Conservation (phyloP, 2,888 invertebrate species). For the Archaeoteleia sp. region DNA sequence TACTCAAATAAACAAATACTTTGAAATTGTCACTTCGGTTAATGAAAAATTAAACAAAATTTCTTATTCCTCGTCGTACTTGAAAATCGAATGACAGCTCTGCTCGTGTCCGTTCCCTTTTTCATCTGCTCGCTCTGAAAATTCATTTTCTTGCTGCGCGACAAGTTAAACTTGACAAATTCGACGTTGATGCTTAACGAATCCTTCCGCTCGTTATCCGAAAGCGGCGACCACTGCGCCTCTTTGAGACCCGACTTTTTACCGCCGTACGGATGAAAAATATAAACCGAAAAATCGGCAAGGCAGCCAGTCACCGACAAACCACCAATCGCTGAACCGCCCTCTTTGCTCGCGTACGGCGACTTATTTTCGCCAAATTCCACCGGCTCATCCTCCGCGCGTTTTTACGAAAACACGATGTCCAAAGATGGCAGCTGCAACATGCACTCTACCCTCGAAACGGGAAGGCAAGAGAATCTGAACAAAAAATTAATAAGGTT, state of each 20-base stretch:
- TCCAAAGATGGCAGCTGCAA: slow-evolving; percentile 96
- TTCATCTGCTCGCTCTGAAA: slow-evolving; percentile 77
- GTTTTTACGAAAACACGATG: slow-evolving; percentile 96
- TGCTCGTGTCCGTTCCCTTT: slow-evolving; percentile 81
- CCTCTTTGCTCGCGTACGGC: slow-evolving; percentile 66
- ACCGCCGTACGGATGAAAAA: slow-evolving; percentile 98
- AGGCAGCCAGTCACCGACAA: slow-evolving; percentile 96
- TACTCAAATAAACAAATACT: slow-evolving; percentile 16
- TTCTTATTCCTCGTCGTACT: slow-evolving; percentile 77
- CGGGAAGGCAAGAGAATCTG: slow-evolving; percentile 95
- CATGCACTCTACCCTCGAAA: slow-evolving; percentile 96
- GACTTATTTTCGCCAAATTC: slow-evolving; percentile 74
- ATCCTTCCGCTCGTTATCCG: slow-evolving; percentile 94
- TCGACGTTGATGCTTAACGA: slow-evolving; percentile 97
- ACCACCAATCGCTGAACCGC: slow-evolving; percentile 85
- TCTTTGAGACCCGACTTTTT: slow-evolving; percentile 88
- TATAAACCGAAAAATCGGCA: slow-evolving; percentile 97
- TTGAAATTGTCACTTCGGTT: slow-evolving; percentile 1
- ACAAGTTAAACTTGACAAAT: slow-evolving; percentile 96
- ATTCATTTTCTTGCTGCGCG: slow-evolving; percentile 91
- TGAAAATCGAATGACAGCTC: slow-evolving; percentile 94
- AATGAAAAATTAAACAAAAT: too few relatives aligned
- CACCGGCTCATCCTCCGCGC: slow-evolving; percentile 84
- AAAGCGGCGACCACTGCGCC: slow-evolving; percentile 90
- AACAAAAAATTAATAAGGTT: background rate